Percentiles rank a stretch among this genome's conserved stretches.
These are phyloP conservation scores for Trichogramma evanescens DNA, from an alignment of 2,888 invertebrate genomes.

Conservation along the genomic window DNA sequence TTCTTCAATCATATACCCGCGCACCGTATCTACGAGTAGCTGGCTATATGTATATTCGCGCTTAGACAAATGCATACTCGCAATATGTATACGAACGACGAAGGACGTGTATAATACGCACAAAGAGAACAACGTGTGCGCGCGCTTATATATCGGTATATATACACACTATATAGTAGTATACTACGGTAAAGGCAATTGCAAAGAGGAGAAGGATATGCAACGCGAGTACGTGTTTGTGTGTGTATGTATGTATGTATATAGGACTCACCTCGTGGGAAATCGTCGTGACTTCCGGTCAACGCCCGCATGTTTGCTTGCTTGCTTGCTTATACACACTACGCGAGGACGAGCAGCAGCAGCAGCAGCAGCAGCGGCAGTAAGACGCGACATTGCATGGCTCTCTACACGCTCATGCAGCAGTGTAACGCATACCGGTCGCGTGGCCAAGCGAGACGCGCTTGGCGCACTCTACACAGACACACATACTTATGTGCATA, in stretches of 20 bases:
- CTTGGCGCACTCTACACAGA: no score
- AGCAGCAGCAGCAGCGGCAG: background rate
- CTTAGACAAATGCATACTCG: no score
- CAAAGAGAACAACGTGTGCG: background rate
- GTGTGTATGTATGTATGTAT: no score
- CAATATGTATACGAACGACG: no score
- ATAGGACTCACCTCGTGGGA: conserved; percentile 22
- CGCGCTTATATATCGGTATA: background rate
- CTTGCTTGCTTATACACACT: no score
- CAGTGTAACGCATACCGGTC: conserved; percentile 11
- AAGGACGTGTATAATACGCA: no score
- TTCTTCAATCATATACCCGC: no score
- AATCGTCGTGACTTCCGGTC: conserved; percentile 21
- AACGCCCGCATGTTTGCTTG: background rate
- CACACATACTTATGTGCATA: no score
- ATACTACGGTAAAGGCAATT: background rate
- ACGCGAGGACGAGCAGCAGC: background rate
- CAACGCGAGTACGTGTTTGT: no score
- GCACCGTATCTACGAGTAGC: no score
- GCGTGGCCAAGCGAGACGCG: conserved; percentile 8
- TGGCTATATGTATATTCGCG: no score
- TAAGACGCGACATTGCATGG: conserved; percentile 2
- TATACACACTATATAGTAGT: background rate
- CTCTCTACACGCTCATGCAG: background rate
- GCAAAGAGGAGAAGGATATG: conserved; percentile 7